A percentile compares a stretch with the other conserved stretches of the same genome.
phyloP scores from a whole-genome alignment of 35 echinoderm and acorn worm genomes.

The Ophioderma brevispina region DNA sequence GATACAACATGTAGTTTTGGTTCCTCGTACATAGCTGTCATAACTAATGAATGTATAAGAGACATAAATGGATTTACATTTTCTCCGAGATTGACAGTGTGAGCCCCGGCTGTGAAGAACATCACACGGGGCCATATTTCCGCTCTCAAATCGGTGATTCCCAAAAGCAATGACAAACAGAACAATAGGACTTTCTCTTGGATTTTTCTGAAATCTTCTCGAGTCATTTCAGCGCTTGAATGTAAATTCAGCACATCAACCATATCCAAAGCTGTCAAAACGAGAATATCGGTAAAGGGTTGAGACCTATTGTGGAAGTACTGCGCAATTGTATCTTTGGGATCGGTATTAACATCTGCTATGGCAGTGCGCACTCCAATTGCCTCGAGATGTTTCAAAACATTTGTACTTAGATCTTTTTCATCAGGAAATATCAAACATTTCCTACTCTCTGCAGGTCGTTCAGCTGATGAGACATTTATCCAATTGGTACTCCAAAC shows the following conservation, averaged over 20 bases:
- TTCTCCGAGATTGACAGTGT: not conserved
- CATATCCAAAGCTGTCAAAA: not conserved
- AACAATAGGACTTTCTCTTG: not conserved
- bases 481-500: not conserved
- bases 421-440: not conserved
- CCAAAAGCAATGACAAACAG: not conserved
- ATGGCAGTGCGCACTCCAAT: not conserved
- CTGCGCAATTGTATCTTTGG: not conserved
- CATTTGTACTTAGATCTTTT: not conserved
- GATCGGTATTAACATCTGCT: not conserved
- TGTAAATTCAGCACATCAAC: not conserved
- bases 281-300: not conserved
- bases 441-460: not conserved
- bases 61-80: conserved; percentile 42
- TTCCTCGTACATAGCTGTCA: conserved; percentile 51
- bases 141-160: not conserved
- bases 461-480: not conserved
- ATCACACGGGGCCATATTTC: not conserved
- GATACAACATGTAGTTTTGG: conserved; percentile 18
- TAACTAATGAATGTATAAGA: conserved; percentile 22
- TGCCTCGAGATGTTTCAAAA: not conserved
- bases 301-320: not conserved
- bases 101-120: conserved; percentile 10
- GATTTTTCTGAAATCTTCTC: not conserved
- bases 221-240: not conserved